Conservation (phyloP, 1,140 invertebrate genomes). For the Linepithema humile region DNA sequence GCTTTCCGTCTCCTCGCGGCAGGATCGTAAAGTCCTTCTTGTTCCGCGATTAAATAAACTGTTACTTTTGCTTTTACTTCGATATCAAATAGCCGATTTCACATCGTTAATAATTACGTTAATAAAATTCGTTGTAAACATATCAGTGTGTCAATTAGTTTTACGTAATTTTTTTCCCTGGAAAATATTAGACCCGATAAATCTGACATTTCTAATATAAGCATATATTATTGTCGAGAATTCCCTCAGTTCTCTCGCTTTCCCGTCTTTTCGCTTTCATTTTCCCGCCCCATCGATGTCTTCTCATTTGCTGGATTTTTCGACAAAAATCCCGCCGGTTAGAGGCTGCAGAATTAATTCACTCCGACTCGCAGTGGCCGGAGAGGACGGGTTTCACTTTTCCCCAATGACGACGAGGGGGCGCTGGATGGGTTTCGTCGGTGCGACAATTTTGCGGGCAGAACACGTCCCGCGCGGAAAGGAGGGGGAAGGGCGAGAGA, state of each 20-base stretch:
- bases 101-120: not conserved
- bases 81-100: not conserved
- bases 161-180: too few species aligned
- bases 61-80: not conserved
- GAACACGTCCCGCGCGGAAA: not conserved
- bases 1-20: not conserved
- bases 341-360: slow-evolving; percentile 10
- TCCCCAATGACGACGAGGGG: not conserved
- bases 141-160: too few species aligned
- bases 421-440: slow-evolving; percentile 7
- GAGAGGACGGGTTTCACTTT: slow-evolving; percentile 30
- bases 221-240: too few species aligned
- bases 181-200: not conserved
- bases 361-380: not conserved
- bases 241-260: not conserved
- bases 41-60: not conserved
- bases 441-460: slow-evolving; percentile 42
- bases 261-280: not conserved
- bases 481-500: not conserved
- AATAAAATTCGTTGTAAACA: not conserved
- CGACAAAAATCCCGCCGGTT: not conserved
- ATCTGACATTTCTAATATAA: not conserved
- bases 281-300: not conserved
- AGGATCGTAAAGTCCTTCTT: not conserved
- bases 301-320: not conserved